Conservation (phyloP, 2,113 vertebrate genomes). For the Corythornis vintsioides region DNA sequence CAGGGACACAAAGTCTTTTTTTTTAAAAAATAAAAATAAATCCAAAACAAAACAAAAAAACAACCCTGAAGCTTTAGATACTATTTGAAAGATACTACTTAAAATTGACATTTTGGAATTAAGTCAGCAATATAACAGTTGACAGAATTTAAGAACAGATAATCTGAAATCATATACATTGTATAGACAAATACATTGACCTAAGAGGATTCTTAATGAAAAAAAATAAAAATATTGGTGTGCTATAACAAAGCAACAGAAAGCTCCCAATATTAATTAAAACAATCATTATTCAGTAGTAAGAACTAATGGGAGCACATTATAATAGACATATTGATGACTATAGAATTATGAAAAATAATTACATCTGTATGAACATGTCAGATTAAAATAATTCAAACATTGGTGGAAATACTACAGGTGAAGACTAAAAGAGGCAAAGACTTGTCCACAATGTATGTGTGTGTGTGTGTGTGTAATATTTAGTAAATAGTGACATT, state of each 20-base stretch:
- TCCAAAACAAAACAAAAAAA: too few relatives aligned
- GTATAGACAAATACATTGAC: neutral
- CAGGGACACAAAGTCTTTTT: neutral
- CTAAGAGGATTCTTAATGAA: neutral
- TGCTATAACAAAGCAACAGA: neutral
- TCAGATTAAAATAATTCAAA: neutral
- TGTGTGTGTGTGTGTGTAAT: neutral
- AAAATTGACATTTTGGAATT: neutral
- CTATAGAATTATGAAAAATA: neutral
- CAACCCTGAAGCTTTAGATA: neutral
- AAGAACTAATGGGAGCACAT: neutral
- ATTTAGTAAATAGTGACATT: neutral
- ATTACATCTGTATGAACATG: neutral
- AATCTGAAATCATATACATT: neutral
- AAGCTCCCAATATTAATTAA: neutral
- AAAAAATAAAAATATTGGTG: neutral
- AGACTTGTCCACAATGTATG: neutral
- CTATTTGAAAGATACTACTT: neutral
- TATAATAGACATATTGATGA: neutral
- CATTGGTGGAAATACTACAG: neutral
- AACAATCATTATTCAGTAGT: neutral
- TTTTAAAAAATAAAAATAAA: neutral
- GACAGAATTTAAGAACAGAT: constrained; percentile 7
- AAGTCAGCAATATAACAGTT: neutral
- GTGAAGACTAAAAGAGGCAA: neutral